Conservation (phyloP, 2,113 vertebrate species). For the Terrapene triunguis region DNA sequence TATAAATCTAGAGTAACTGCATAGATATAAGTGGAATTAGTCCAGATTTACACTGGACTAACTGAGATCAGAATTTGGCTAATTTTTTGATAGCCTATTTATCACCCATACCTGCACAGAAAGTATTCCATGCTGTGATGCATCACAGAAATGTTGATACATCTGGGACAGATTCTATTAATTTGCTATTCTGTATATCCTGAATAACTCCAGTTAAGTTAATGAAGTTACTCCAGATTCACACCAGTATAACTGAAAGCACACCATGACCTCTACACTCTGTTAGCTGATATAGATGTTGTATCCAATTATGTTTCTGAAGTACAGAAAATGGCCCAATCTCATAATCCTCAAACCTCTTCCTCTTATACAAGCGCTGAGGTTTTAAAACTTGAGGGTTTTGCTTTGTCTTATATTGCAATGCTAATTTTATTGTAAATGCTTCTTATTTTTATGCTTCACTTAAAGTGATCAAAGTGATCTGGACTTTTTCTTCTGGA, state of each 20-base stretch:
- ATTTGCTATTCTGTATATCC: neutral
- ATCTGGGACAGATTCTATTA: neutral
- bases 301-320: neutral
- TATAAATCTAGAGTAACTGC: neutral
- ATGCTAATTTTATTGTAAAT: neutral
- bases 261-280: neutral
- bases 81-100: neutral
- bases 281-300: neutral
- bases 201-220: neutral
- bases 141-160: neutral
- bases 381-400: neutral
- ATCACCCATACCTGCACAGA: no score
- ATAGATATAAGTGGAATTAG: neutral
- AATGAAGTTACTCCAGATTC: neutral
- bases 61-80: neutral
- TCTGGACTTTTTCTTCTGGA: neutral
- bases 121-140: neutral
- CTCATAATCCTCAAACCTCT: neutral
- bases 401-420: neutral
- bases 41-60: neutral
- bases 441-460: neutral
- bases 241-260: neutral
- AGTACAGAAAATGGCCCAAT: fast-evolving
- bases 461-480: neutral
- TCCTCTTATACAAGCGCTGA: neutral